These are phyloP conservation scores for Peribatodes rhomboidaria DNA, from an alignment of 2,888 invertebrate genomes.

Conservation along the genomic window DNA sequence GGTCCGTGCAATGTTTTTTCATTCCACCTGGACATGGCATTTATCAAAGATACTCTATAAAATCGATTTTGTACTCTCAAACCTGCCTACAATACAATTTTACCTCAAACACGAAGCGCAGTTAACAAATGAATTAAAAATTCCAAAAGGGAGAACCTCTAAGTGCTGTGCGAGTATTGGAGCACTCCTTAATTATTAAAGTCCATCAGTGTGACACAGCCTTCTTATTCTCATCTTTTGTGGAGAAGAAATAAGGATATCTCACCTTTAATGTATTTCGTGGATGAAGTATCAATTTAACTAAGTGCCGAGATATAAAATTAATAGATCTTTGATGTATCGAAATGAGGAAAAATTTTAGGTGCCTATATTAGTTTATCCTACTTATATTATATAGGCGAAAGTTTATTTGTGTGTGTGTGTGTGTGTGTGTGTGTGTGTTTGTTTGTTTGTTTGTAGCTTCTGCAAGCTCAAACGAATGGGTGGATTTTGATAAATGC, in stretches of 20 bases:
- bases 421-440: too few relatives aligned
- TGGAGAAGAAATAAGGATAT: conserved; percentile 20
- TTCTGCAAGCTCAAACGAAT: too few relatives aligned
- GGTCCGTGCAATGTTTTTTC: too few relatives aligned
- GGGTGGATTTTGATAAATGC: too few relatives aligned
- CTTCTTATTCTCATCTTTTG: conserved; percentile 56
- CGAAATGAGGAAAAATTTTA: too few relatives aligned
- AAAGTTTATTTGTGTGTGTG: too few relatives aligned
- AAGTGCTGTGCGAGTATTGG: conserved; percentile 57
- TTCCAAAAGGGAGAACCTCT: conserved; percentile 50
- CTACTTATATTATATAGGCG: too few relatives aligned
- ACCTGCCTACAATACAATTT: conserved; percentile 2
- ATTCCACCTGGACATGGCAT: too few relatives aligned
- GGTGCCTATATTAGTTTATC: too few relatives aligned
- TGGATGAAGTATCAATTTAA: background rate
- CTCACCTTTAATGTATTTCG: background rate
- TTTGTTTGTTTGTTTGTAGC: too few relatives aligned
- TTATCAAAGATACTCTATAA: background rate
- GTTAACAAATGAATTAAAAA: conserved; percentile 49
- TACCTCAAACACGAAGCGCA: conserved; percentile 22
- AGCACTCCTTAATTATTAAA: conserved; percentile 61
- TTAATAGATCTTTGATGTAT: background rate
- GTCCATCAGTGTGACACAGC: conserved; percentile 59
- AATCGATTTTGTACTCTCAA: background rate
- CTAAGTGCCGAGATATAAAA: background rate